Evolutionary conservation across 2,113 vertebrate species (phyloP).

Genomic region (Dendrocopos noguchii): DNA sequence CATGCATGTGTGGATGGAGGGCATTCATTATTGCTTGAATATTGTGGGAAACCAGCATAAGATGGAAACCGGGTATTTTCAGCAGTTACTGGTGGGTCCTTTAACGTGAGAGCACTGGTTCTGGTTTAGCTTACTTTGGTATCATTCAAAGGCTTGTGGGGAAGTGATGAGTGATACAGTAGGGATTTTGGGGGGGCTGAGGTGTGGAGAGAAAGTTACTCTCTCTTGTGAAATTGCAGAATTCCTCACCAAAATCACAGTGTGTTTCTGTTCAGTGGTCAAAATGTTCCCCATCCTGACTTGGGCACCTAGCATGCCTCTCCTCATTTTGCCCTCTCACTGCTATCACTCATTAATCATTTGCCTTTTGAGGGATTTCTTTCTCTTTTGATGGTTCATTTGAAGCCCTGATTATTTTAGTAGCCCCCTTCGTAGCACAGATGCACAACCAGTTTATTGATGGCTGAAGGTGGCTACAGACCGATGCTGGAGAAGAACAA

Average conservation of each 20-base stretch:
- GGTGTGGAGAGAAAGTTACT: not conserved
- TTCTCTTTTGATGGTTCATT: not conserved
- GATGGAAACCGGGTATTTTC: not conserved
- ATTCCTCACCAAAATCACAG: not conserved
- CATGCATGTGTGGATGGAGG: not conserved
- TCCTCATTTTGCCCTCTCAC: not conserved
- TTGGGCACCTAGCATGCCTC: not conserved
- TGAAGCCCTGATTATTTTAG: not conserved
- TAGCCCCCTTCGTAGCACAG: not conserved
- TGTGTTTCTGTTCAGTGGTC: not conserved
- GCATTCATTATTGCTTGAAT: not conserved
- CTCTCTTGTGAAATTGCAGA: not conserved
- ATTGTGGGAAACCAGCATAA: not conserved
- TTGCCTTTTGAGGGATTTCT: not conserved
- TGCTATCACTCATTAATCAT: not conserved
- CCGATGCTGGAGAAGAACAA: not conserved
- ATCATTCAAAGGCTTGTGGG: not conserved
- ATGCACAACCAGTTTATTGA: constrained; percentile 25
- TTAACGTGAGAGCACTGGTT: not conserved
- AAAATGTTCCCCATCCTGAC: not conserved
- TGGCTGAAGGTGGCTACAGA: not conserved
- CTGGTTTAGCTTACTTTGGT: not conserved
- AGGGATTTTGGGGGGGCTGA: fast-evolving
- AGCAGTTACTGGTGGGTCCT: not conserved
- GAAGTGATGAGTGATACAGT: not conserved